These are phyloP conservation scores for Dolichoris vasculosae DNA, from an alignment of 1,140 invertebrate genomes.

Conservation along the genomic window DNA sequence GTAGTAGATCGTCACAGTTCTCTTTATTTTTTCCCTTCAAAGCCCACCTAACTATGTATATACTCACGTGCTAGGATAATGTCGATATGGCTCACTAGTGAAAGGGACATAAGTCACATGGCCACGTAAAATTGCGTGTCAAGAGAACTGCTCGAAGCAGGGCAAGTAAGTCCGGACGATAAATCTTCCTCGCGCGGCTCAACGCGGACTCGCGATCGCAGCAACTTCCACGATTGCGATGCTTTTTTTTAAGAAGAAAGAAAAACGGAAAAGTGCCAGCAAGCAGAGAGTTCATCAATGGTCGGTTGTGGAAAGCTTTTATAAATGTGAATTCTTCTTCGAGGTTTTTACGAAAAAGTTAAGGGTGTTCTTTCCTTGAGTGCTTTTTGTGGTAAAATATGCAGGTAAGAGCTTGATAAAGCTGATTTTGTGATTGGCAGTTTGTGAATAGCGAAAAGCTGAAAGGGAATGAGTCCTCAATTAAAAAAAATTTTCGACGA, in stretches of 20 bases:
- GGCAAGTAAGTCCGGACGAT: constrained; percentile 8
- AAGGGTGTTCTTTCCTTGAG: background rate
- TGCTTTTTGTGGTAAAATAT: background rate
- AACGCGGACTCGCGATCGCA: constrained; percentile 25
- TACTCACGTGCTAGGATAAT: background rate
- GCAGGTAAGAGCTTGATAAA: background rate
- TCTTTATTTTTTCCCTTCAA: background rate
- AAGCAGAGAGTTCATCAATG: constrained; percentile 39
- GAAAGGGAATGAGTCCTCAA: no score
- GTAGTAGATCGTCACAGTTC: background rate
- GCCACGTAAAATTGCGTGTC: background rate
- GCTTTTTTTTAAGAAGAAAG: constrained; percentile 6
- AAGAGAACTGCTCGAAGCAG: background rate
- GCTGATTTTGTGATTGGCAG: constrained; percentile 9
- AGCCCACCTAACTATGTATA: no score
- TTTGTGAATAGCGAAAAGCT: background rate
- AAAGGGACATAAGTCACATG: constrained; percentile 42
- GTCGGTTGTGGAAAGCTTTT: constrained; percentile 10
- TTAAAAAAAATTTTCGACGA: background rate
- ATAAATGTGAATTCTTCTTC: constrained; percentile 45
- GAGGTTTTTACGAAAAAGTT: background rate
- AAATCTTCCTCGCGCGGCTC: constrained; percentile 42
- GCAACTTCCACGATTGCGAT: background rate
- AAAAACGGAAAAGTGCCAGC: constrained; percentile 10
- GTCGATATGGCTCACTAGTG: background rate